Evolutionary conservation across 2,797 vertebrate genomes (phyloP).

Genomic region (Gymnoscopelus braueri): DNA sequence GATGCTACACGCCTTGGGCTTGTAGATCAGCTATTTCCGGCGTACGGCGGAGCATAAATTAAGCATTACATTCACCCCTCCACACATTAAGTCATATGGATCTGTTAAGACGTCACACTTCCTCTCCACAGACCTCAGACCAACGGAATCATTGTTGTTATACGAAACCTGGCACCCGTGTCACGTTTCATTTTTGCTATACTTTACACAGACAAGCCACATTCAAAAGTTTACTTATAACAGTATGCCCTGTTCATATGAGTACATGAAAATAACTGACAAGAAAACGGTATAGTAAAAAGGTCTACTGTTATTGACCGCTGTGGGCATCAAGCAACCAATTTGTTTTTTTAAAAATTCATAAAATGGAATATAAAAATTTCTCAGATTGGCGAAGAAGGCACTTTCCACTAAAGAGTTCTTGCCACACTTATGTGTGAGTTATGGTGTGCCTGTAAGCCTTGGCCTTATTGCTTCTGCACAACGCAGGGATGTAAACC

Average conservation of each 20-base stretch:
- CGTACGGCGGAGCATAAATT: neutral
- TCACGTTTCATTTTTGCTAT: constrained; percentile 52
- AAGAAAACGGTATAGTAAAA: constrained; percentile 20
- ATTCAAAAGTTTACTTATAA: constrained; percentile 31
- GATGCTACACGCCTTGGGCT: too few species aligned
- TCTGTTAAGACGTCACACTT: constrained; percentile 58
- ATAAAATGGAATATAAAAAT: constrained; percentile 53
- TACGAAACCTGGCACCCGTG: constrained; percentile 47
- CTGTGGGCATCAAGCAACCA: constrained; percentile 52
- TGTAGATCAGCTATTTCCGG: too few species aligned
- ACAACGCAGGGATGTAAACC: constrained; percentile 64
- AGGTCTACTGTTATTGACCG: constrained; percentile 58
- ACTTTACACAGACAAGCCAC: constrained; percentile 64
- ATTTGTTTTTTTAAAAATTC: constrained; percentile 42
- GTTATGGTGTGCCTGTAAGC: constrained; percentile 45
- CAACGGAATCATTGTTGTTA: constrained; percentile 42
- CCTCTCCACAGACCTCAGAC: constrained; percentile 52
- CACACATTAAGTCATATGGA: constrained; percentile 30
- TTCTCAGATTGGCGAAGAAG: constrained; percentile 45
- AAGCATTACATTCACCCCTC: constrained; percentile 66
- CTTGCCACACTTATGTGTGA: constrained; percentile 40
- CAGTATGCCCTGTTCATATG: constrained; percentile 32
- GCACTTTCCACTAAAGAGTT: constrained; percentile 44
- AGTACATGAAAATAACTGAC: constrained; percentile 48
- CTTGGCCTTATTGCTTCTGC: constrained; percentile 48